A percentile compares a stretch with the other conserved stretches of the same genome.
These are phyloP conservation scores for Muscicapa striata DNA, from an alignment of 2,797 vertebrate genomes.

Conservation along the genomic window DNA sequence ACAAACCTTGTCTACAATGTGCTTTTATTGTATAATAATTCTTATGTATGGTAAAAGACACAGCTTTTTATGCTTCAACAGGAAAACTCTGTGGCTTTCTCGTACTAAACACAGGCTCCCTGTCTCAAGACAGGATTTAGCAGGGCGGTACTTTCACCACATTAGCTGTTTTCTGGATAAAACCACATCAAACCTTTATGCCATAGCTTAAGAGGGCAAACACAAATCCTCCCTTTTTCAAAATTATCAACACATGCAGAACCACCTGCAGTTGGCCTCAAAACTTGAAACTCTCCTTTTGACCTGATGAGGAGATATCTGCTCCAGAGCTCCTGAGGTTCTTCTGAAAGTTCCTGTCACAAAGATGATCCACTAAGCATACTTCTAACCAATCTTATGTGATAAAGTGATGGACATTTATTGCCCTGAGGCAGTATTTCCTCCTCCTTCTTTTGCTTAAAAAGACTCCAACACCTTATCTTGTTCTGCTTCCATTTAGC, in stretches of 20 bases:
- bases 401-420: not conserved
- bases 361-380: not conserved
- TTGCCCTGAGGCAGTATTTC: not conserved
- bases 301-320: not conserved
- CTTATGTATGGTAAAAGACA: not conserved
- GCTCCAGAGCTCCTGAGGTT: not conserved
- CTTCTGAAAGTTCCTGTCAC: not conserved
- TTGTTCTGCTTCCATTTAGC: not conserved
- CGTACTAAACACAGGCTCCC: not conserved
- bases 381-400: not conserved
- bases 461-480: not conserved
- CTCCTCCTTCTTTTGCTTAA: not conserved
- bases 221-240: not conserved
- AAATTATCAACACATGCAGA: not conserved
- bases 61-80: not conserved
- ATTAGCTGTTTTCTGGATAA: not conserved
- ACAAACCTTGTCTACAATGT: not conserved
- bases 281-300: not conserved
- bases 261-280: not conserved
- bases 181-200: not conserved
- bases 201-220: not conserved
- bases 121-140: not conserved
- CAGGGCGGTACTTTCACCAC: not conserved
- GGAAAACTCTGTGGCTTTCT: not conserved
- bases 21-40: not conserved